phyloP scores from a whole-genome alignment of 2,888 invertebrate species.

The Caenorhabditis auriculariae region DNA sequence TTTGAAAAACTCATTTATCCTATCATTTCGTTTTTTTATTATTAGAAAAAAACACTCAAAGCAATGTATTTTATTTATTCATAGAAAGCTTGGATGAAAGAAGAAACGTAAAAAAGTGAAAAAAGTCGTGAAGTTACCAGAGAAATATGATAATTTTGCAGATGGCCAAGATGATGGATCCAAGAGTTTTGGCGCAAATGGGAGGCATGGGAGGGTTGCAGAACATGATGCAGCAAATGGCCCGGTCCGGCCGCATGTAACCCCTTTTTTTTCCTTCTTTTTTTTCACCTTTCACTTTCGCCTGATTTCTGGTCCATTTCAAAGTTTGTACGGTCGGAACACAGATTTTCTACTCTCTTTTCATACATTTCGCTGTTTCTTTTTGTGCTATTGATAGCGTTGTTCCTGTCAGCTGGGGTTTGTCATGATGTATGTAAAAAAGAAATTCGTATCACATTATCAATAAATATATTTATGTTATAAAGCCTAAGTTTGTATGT shows the following conservation, averaged over 20 bases:
- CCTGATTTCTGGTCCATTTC: not conserved
- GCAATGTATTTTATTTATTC: no score
- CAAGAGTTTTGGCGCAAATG: conserved; percentile 91
- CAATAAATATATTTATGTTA: conserved; percentile 1
- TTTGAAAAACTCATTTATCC: no score
- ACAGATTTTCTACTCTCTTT: not conserved
- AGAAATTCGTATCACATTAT: not conserved
- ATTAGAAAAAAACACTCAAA: no score
- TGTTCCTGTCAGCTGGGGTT: not conserved
- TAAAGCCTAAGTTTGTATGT: no score
- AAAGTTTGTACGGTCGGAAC: not conserved
- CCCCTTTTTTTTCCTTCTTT: conserved; percentile 18
- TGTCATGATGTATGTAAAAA: not conserved
- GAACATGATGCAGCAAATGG: conserved; percentile 94
- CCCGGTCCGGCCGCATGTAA: conserved; percentile 65
- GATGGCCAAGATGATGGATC: conserved; percentile 82
- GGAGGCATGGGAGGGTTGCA: conserved; percentile 75
- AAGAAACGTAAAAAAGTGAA: no score
- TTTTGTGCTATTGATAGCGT: not conserved
- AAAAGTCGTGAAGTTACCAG: no score
- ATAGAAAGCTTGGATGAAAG: no score
- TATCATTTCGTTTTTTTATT: no score
- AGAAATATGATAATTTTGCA: no score
- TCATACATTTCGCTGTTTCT: not conserved
- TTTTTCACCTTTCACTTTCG: not conserved